Conservation (phyloP, 1,140 invertebrate species). For the Agrilus planipennis region DNA sequence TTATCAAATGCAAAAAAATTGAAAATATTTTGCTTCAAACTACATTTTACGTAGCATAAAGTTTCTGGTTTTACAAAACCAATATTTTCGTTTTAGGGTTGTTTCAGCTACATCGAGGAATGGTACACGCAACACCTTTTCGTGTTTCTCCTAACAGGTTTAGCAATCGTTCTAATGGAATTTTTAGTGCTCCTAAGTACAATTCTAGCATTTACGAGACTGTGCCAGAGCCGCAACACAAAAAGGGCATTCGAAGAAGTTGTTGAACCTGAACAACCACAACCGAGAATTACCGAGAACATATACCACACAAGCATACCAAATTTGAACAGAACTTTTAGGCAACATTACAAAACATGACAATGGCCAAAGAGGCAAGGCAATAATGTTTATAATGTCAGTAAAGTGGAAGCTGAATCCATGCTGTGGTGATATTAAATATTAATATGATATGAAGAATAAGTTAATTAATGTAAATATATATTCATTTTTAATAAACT, state of each 20-base stretch:
- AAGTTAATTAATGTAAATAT: too few relatives aligned
- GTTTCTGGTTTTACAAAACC: neutral
- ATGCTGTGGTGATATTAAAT: slow-evolving; percentile 26
- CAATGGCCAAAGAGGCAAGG: slow-evolving; percentile 19
- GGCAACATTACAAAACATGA: slow-evolving; percentile 30
- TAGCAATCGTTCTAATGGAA: slow-evolving; percentile 55
- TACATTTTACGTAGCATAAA: too few relatives aligned
- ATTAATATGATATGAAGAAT: too few relatives aligned
- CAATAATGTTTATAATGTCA: slow-evolving; percentile 16
- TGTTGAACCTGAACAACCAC: too few relatives aligned
- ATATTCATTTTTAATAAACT: too few relatives aligned
- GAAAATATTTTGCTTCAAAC: slow-evolving; percentile 6
- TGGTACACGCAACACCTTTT: slow-evolving; percentile 69
- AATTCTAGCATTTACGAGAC: slow-evolving; percentile 52
- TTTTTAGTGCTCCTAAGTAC: slow-evolving; percentile 55
- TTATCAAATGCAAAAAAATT: too few relatives aligned
- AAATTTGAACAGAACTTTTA: slow-evolving; percentile 25
- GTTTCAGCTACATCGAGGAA: slow-evolving; percentile 53
- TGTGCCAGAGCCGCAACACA: slow-evolving; percentile 16
- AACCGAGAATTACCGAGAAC: slow-evolving; percentile 4
- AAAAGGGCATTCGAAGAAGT: slow-evolving; percentile 9
- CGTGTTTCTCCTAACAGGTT: slow-evolving; percentile 51
- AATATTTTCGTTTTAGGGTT: slow-evolving; percentile 45
- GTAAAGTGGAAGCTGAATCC: slow-evolving; percentile 21
- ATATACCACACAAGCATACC: slow-evolving; percentile 15